Conservation (phyloP, 1,140 invertebrate species). For the Drosophila tristis region DNA sequence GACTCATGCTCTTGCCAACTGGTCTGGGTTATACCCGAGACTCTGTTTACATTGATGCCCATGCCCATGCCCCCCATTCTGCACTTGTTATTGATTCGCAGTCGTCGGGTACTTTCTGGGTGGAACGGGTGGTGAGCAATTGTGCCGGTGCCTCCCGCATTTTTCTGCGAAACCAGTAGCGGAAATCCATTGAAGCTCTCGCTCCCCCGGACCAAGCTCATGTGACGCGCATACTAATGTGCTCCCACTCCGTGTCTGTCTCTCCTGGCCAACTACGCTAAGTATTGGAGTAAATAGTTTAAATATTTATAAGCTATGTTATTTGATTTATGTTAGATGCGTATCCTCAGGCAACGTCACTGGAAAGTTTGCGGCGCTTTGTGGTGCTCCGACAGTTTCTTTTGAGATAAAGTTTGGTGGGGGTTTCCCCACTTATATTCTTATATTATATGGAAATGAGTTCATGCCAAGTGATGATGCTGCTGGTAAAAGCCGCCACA, state of each 20-base stretch:
- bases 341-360: constrained; percentile 29
- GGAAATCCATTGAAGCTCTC: constrained; percentile 40
- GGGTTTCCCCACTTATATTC: constrained; percentile 1
- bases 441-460: not conserved
- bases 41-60: constrained; percentile 43
- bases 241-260: not conserved
- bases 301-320: constrained; percentile 26
- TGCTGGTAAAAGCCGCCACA: not conserved
- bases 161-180: constrained; percentile 28
- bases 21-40: constrained; percentile 45
- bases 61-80: not conserved
- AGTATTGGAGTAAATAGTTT: constrained; percentile 32
- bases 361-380: constrained; percentile 19
- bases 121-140: not conserved
- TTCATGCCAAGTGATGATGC: not conserved
- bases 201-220: not conserved
- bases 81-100: constrained; percentile 42
- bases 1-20: too few species aligned
- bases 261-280: constrained; percentile 12
- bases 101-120: constrained; percentile 29
- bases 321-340: constrained; percentile 32
- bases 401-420: constrained; percentile 11
- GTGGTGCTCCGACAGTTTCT: not conserved
- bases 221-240: constrained; percentile 24
- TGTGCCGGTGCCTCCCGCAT: not conserved